Conservation (phyloP, 2,113 vertebrate species). For the Galemys pyrenaicus region DNA sequence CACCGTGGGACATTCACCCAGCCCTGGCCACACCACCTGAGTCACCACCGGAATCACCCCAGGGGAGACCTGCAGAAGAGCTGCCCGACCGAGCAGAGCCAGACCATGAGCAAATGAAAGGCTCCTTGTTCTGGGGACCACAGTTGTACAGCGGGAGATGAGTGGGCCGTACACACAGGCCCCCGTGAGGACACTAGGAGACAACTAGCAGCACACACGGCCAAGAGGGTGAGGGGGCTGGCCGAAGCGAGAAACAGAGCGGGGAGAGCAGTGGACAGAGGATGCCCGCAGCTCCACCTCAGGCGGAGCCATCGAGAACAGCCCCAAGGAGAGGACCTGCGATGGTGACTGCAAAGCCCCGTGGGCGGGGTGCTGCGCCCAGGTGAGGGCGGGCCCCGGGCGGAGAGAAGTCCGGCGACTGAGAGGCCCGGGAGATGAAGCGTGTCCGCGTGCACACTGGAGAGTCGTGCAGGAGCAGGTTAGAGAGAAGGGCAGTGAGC, state of each 20-base stretch:
- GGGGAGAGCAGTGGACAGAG: not conserved
- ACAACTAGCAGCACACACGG: not conserved
- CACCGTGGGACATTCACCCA: not conserved
- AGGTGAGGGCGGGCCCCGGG: not conserved
- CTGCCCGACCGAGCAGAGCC: not conserved
- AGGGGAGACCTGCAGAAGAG: not conserved
- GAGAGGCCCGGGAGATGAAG: not conserved
- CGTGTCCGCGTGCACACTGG: not conserved
- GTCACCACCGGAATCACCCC: not conserved
- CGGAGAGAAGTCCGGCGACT: not conserved
- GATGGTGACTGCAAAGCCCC: not conserved
- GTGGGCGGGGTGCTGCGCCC: not conserved
- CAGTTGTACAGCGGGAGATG: not conserved
- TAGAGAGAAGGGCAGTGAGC: not conserved
- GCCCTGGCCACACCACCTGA: not conserved
- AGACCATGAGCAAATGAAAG: rapidly evolving
- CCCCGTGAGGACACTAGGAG: not conserved
- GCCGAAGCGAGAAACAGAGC: not conserved
- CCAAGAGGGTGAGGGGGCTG: rapidly evolving
- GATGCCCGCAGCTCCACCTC: not conserved
- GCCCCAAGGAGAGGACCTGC: not conserved
- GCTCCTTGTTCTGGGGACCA: not conserved
- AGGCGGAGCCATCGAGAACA: not conserved
- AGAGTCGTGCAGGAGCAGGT: not conserved
- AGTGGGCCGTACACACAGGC: not conserved